phyloP scores from a whole-genome alignment of 53 echinoderm and acorn worm genomes.

The Zoroaster sp. region DNA sequence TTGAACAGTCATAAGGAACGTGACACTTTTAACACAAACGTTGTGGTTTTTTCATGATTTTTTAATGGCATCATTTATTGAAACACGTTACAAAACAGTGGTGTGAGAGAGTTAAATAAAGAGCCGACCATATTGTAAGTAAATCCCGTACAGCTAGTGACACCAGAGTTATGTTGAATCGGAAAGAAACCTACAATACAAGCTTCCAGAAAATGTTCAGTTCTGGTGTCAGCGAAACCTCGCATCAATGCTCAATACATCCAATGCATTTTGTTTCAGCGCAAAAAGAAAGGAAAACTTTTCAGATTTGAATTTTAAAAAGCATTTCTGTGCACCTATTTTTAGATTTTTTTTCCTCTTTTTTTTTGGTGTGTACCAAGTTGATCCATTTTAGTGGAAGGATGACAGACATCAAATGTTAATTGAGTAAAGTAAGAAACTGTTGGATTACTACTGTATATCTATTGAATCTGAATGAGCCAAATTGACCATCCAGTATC shows the following conservation, averaged over 20 bases:
- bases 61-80: conserved; percentile 33
- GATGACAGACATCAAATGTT: background rate
- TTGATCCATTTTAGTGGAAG: background rate
- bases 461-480: background rate
- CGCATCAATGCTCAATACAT: background rate
- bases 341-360: background rate
- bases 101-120: conserved; percentile 1
- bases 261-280: background rate
- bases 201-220: background rate
- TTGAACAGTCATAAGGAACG: background rate
- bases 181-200: background rate
- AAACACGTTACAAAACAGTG: conserved; percentile 43
- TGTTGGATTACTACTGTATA: too few species aligned
- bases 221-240: background rate
- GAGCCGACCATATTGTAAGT: conserved; percentile 10
- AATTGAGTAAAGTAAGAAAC: too few species aligned
- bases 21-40: background rate
- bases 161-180: background rate
- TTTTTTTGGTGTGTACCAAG: background rate
- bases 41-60: background rate
- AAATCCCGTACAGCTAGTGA: background rate
- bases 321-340: too few species aligned
- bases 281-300: background rate
- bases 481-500: background rate
- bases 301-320: background rate